Evolutionary conservation across 2,888 invertebrate species (phyloP).

Genomic region (Chrysina gloriosa): DNA sequence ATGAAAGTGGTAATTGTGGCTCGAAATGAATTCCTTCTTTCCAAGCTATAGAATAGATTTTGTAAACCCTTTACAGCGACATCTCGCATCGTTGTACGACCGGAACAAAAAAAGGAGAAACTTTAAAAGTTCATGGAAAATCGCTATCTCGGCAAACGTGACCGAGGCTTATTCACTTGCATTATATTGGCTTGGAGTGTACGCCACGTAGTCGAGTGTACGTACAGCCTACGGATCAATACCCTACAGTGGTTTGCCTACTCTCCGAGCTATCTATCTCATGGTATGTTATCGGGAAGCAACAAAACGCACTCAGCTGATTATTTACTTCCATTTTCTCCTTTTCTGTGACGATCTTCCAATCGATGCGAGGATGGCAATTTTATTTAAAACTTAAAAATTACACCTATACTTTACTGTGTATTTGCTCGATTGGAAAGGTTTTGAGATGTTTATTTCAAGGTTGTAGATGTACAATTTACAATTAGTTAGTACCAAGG

Average conservation of each 20-base stretch:
- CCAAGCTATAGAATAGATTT: neutral
- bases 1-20: too few relatives aligned
- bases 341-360: neutral
- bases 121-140: constrained; percentile 21
- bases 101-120: neutral
- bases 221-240: constrained; percentile 40
- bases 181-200: constrained; percentile 30
- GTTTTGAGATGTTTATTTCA: neutral
- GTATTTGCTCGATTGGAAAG: neutral
- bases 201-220: constrained; percentile 31
- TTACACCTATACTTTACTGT: too few relatives aligned
- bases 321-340: constrained; percentile 27
- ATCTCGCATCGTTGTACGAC: neutral
- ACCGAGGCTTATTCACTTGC: constrained; percentile 26
- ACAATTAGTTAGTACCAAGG: too few relatives aligned
- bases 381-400: neutral
- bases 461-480: too few relatives aligned
- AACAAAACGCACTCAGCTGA: constrained; percentile 27
- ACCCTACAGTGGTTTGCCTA: constrained; percentile 37
- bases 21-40: too few relatives aligned
- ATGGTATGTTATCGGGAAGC: constrained; percentile 12
- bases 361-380: neutral
- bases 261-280: constrained; percentile 29
- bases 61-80: neutral
- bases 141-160: constrained; percentile 31